phyloP scores from a whole-genome alignment of 2,888 invertebrate genomes.

The Stenodera caucasica region DNA sequence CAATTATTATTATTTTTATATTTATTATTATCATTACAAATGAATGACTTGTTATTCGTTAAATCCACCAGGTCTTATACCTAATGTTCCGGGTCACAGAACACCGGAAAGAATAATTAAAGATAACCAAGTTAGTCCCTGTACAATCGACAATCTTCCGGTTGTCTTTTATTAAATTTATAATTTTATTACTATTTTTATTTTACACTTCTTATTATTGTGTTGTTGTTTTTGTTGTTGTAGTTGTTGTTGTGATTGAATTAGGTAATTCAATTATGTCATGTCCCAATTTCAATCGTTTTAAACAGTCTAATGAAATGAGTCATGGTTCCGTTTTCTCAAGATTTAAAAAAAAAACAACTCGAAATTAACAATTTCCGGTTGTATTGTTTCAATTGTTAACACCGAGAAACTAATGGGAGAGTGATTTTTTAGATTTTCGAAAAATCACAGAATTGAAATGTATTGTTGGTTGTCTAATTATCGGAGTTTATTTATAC shows the following conservation, averaged over 20 bases:
- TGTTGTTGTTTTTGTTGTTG: neutral
- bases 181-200: too few species aligned
- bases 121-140: conserved; percentile 28
- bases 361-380: conserved; percentile 24
- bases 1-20: neutral
- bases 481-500: neutral
- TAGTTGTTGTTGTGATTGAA: neutral
- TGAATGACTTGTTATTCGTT: neutral
- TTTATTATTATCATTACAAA: neutral
- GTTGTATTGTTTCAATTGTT: conserved; percentile 24
- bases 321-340: conserved; percentile 27
- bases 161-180: conserved; percentile 12
- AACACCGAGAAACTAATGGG: conserved; percentile 21
- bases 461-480: conserved; percentile 1
- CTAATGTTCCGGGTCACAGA: conserved; percentile 27
- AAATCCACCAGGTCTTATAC: neutral
- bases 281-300: neutral
- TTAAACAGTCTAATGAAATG: conserved; percentile 19
- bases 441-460: neutral
- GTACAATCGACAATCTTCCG: conserved; percentile 30
- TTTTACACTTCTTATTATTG: too few species aligned
- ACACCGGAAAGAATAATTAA: conserved; percentile 33
- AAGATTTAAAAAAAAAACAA: conserved; percentile 17
- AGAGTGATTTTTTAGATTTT: conserved; percentile 20
- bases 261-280: neutral